phyloP scores from a whole-genome alignment of 1,140 invertebrate genomes.

The Sarcophaga bullata region DNA sequence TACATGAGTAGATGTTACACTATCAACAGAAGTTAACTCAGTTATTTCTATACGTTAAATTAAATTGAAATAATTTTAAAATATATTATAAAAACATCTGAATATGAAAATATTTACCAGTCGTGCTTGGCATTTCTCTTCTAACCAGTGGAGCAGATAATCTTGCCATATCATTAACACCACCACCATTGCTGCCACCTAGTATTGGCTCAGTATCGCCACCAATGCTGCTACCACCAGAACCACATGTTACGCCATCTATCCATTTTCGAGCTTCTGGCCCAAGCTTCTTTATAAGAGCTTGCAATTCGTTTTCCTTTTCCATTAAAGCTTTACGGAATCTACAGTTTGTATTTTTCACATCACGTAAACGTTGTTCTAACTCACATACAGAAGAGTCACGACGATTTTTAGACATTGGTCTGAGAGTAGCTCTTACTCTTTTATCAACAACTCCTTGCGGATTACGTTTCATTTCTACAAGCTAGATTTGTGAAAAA shows the following conservation, averaged over 20 bases:
- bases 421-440: slow-evolving; percentile 80
- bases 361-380: slow-evolving; percentile 82
- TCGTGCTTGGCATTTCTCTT: slow-evolving; percentile 63
- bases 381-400: slow-evolving; percentile 79
- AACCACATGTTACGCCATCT: slow-evolving; percentile 60
- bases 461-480: slow-evolving; percentile 89
- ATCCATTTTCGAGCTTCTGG: slow-evolving; percentile 64
- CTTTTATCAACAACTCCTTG: slow-evolving; percentile 84
- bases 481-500: slow-evolving; percentile 70
- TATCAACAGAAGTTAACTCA: slow-evolving; percentile 64
- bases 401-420: slow-evolving; percentile 76
- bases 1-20: slow-evolving; percentile 64
- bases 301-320: slow-evolving; percentile 81
- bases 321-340: slow-evolving; percentile 82
- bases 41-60: slow-evolving; percentile 61
- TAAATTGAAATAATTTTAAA: not conserved
- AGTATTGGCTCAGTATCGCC: slow-evolving; percentile 62
- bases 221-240: slow-evolving; percentile 48
- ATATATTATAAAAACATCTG: not conserved
- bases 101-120: slow-evolving; percentile 52
- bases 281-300: slow-evolving; percentile 61
- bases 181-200: slow-evolving; percentile 43
- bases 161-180: slow-evolving; percentile 52
- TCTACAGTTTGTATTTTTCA: slow-evolving; percentile 79
- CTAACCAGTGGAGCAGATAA: slow-evolving; percentile 61